Evolutionary conservation across 2,888 invertebrate genomes (phyloP).

Genomic region (Eudemis profundana): DNA sequence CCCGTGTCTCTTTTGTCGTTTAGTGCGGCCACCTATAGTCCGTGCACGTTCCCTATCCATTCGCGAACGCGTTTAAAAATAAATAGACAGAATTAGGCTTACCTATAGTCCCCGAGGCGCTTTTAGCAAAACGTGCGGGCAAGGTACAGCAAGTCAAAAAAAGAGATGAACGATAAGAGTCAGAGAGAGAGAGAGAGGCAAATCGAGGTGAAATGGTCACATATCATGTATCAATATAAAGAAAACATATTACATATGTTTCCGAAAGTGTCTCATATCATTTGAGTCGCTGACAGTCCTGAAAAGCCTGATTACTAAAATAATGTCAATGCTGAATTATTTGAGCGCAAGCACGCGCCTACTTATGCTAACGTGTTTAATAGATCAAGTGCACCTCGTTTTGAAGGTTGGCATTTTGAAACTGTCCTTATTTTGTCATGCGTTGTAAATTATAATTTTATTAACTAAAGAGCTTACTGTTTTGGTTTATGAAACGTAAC

Average conservation of each 20-base stretch:
- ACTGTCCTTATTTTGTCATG: conserved; percentile 16
- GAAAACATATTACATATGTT: too few relatives aligned
- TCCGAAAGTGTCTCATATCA: neutral
- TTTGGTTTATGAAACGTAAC: too few relatives aligned
- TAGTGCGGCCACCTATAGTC: too few relatives aligned
- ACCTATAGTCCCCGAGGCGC: neutral
- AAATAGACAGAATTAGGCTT: neutral
- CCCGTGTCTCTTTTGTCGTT: too few relatives aligned
- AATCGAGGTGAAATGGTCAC: too few relatives aligned
- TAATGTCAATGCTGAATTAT: conserved; percentile 64
- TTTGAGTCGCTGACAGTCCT: conserved; percentile 27
- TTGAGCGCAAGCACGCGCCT: conserved; percentile 37
- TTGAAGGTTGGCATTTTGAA: conserved; percentile 23
- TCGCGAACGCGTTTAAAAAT: neutral
- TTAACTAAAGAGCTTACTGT: neutral
- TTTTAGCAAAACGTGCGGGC: neutral
- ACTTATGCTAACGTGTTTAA: conserved; percentile 3
- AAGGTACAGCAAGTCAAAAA: too few relatives aligned
- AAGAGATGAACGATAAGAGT: too few relatives aligned
- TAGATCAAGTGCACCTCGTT: conserved; percentile 16
- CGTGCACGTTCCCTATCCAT: too few relatives aligned
- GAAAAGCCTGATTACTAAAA: conserved; percentile 22
- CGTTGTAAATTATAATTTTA: conserved; percentile 16
- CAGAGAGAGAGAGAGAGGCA: too few relatives aligned
- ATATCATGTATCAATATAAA: too few relatives aligned